Conservation (phyloP, 1,140 invertebrate genomes). For the Lordiphosa mommai region DNA sequence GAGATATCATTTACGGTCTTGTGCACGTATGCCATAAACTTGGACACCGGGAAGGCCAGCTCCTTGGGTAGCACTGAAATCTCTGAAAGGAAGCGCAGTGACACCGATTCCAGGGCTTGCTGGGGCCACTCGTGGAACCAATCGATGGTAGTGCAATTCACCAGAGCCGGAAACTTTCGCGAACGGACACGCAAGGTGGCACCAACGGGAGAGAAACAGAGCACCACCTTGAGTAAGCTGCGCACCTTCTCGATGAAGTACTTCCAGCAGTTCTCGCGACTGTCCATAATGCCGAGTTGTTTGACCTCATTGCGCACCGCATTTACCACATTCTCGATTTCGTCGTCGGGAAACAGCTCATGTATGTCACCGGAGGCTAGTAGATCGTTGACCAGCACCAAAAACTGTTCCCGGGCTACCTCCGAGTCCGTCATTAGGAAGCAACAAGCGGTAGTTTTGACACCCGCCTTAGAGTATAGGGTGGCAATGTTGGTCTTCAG, state of each 20-base stretch:
- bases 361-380: slow-evolving; percentile 96
- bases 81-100: slow-evolving; percentile 89
- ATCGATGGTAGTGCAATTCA: slow-evolving; percentile 95
- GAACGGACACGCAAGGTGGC: slow-evolving; percentile 90
- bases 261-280: slow-evolving; percentile 96
- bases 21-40: slow-evolving; percentile 96
- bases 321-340: slow-evolving; percentile 92
- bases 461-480: slow-evolving; percentile 92
- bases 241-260: slow-evolving; percentile 96
- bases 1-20: slow-evolving; percentile 93
- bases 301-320: slow-evolving; percentile 90
- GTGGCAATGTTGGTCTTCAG: slow-evolving; percentile 90
- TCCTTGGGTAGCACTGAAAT: slow-evolving; percentile 85
- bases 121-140: slow-evolving; percentile 99
- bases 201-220: slow-evolving; percentile 96
- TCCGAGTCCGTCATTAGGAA: slow-evolving; percentile 97
- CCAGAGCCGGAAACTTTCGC: slow-evolving; percentile 95
- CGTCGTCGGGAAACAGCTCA: slow-evolving; percentile 94
- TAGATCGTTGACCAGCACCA: slow-evolving; percentile 96
- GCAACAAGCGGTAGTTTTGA: slow-evolving; percentile 92
- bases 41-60: slow-evolving; percentile 85
- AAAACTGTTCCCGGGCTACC: slow-evolving; percentile 92
- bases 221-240: slow-evolving; percentile 86
- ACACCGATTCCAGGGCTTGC: slow-evolving; percentile 94
- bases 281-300: slow-evolving; percentile 88